Base-by-base conservation (phyloP, 2,113 vertebrate species). In the Pungitius pungitius region DNA sequence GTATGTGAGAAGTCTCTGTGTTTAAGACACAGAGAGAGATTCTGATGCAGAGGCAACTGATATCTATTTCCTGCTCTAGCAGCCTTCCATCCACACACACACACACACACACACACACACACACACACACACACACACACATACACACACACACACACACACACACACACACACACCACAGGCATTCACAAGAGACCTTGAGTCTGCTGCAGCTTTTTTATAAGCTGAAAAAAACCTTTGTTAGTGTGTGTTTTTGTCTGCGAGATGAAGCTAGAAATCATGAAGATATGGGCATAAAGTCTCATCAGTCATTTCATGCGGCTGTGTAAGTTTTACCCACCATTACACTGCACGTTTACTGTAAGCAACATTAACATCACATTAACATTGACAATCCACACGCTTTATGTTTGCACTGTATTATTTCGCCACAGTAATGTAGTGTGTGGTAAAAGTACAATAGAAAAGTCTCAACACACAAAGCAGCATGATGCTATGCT, bases 141-240 rank as follows among this genome's bases (percentile, higher is more conserved):
- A 37, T 9, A 12, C 60, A 54, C 30, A 37, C 39, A 49, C 30
- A 43, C 43, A 52, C 49, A 52, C 51, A 52, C 51, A 52, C 51
- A 54, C 51, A 54, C 12, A 26, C 6, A 54, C 13, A 24, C 66
- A 79, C 58, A 80, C 61, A 80, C 59, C 15, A 66, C 61, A 61
- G 65, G 81, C 82, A 88, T 89, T 88, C 80, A 86, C 52, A 62
- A 52, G 75, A 89, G 82, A 89, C 91, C 89, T 90, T 86, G 88
- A 90, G 76, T 78, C 81, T 82, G 66, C 68, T 68, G 78, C 72
- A 40, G 68, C 78, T 83, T 85, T 83, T 85, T 55, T 62, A 84
- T 85, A 82, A 75, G 62, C 60, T 80, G 84, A 75, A 82, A 85
- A 5, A 81, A 59, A 55, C 54, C 85, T 69, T 64, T 54, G 51